Evolutionary conservation across 1,140 invertebrate genomes (phyloP).

Genomic region (Helicoverpa zea): DNA sequence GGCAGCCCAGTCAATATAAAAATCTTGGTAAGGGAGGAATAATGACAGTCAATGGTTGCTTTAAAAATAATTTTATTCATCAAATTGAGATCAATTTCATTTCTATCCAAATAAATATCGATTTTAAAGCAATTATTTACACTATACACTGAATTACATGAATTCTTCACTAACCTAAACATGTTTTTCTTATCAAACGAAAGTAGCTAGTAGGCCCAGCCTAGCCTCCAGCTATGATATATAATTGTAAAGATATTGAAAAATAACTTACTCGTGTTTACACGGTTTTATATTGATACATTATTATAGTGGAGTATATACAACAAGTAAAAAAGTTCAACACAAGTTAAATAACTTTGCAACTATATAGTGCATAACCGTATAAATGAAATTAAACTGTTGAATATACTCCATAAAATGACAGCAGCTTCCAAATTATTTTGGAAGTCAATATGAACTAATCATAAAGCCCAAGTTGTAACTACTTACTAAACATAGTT

Average conservation of each 20-base stretch:
- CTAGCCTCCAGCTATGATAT: background rate
- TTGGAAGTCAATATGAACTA: too few species aligned
- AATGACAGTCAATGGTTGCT: background rate
- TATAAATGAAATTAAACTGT: too few species aligned
- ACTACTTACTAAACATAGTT: too few species aligned
- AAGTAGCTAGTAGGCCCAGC: constrained; percentile 1
- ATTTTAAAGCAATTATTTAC: constrained; percentile 46
- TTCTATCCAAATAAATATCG: constrained; percentile 32
- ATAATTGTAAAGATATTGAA: background rate
- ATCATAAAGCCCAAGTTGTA: too few species aligned
- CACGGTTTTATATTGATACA: too few species aligned
- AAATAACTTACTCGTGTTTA: constrained; percentile 13
- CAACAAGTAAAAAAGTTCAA: too few species aligned
- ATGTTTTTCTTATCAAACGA: background rate
- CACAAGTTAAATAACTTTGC: too few species aligned
- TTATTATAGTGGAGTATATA: too few species aligned
- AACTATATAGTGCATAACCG: too few species aligned
- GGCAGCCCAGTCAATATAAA: background rate
- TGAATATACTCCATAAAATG: too few species aligned
- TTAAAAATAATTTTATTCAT: constrained; percentile 48
- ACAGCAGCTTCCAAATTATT: too few species aligned
- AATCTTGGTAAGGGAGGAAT: background rate
- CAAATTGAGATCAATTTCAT: constrained; percentile 47
- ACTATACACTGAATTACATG: constrained; percentile 42
- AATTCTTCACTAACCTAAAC: constrained; percentile 14